Evolutionary conservation across 2,888 invertebrate genomes (phyloP).

Genomic region (Sialis fuliginosa): DNA sequence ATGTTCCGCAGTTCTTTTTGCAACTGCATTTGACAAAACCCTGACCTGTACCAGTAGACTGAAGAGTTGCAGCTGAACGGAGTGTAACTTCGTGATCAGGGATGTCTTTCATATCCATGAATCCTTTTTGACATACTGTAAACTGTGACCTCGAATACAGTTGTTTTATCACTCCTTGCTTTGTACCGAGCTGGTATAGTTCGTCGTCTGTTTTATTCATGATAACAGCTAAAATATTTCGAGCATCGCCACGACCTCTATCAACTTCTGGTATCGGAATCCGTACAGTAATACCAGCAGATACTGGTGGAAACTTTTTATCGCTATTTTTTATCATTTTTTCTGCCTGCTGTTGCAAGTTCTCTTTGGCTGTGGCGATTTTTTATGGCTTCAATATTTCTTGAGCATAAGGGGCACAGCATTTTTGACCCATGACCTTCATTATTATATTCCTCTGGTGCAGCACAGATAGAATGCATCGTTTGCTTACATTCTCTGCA

Average conservation of each 20-base stretch:
- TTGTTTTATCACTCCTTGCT: background rate
- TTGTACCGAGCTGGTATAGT: background rate
- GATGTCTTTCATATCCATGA: background rate
- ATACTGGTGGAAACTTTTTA: background rate
- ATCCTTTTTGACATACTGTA: background rate
- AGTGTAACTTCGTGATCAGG: background rate
- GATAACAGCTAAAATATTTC: constrained; percentile 3
- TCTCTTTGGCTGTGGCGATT: constrained; percentile 5
- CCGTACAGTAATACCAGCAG: constrained; percentile 3
- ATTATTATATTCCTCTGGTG: too few relatives aligned
- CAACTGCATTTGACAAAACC: background rate
- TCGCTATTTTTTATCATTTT: constrained; percentile 3
- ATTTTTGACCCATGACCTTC: too few relatives aligned
- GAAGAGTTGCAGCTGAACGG: background rate
- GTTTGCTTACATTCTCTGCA: too few relatives aligned
- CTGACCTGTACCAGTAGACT: background rate
- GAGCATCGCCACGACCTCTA: constrained; percentile 4
- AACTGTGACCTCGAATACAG: background rate
- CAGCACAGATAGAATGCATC: too few relatives aligned
- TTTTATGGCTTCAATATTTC: too few relatives aligned
- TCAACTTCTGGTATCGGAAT: constrained; percentile 6
- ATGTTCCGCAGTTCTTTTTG: too few relatives aligned
- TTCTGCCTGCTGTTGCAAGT: constrained; percentile 5
- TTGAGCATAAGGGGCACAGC: too few relatives aligned
- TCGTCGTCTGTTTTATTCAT: background rate